phyloP scores from a whole-genome alignment of 2,113 vertebrate species.

The Hippocampus zosterae region DNA sequence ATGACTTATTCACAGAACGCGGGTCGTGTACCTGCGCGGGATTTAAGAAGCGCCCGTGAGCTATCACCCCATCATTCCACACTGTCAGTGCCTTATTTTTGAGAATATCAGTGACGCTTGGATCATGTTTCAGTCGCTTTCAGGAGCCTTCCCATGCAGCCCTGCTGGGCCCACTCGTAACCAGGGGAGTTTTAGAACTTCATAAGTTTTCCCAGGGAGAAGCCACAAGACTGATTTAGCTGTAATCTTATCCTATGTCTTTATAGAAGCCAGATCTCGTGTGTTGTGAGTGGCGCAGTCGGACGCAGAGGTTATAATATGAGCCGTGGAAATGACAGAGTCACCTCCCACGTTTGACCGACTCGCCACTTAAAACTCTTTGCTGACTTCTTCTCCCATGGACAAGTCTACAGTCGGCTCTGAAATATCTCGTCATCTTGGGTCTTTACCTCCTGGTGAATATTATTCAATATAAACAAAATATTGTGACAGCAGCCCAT shows the following conservation, averaged over 20 bases:
- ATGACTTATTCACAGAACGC: constrained; percentile 84
- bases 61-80: constrained; percentile 91
- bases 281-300: constrained; percentile 40
- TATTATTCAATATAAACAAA: neutral
- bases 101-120: constrained; percentile 83
- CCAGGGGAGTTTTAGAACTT: constrained; percentile 70
- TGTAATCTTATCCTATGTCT: constrained; percentile 77
- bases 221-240: constrained; percentile 74
- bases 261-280: constrained; percentile 75
- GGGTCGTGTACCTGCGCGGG: constrained; percentile 85
- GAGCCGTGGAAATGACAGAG: constrained; percentile 50
- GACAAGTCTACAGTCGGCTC: neutral
- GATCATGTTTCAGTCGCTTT: constrained; percentile 82
- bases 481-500: neutral
- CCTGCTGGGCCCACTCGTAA: constrained; percentile 72
- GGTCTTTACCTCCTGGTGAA: neutral
- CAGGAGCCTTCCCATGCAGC: constrained; percentile 48
- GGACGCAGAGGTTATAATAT: constrained; percentile 44
- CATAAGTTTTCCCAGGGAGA: constrained; percentile 75
- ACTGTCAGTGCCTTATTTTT: constrained; percentile 90
- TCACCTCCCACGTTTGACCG: constrained; percentile 27
- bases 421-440: neutral
- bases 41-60: constrained; percentile 82
- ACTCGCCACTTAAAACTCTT: neutral
- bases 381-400: constrained; percentile 2